A percentile compares a stretch with the other conserved stretches of the same genome.
Evolutionary conservation across 2,113 vertebrate genomes (phyloP).

Genomic region (Atrichornis clamosus): DNA sequence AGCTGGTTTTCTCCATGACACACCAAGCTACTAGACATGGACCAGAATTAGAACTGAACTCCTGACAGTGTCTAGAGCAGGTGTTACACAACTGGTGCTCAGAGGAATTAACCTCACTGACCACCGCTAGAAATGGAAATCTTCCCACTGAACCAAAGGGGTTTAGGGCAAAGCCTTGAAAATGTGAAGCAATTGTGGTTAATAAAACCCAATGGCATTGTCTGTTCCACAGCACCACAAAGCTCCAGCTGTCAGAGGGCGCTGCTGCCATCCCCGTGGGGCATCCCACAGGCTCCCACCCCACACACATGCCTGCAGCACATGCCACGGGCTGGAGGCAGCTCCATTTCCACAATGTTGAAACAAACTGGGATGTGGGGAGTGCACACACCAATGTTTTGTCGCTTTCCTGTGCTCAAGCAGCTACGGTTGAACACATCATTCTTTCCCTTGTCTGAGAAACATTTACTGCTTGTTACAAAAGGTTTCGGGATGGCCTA

Average conservation of each 20-base stretch:
- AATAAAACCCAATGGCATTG: neutral
- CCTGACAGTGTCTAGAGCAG: neutral
- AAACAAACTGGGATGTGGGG: neutral
- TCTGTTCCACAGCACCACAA: neutral
- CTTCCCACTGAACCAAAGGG: neutral
- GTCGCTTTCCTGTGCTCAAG: conserved; percentile 57
- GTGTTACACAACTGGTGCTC: neutral
- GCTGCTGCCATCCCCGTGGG: neutral
- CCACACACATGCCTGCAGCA: neutral
- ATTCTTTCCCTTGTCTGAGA: conserved; percentile 70
- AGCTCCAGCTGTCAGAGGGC: conserved; percentile 13
- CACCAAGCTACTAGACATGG: neutral
- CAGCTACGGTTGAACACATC: conserved; percentile 71
- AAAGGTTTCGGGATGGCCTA: conserved; percentile 74
- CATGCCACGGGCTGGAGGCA: neutral
- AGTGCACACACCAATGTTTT: conserved; percentile 68
- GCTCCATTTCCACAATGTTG: neutral
- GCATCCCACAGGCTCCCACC: conserved; percentile 30
- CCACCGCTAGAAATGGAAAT: neutral
- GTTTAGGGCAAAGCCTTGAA: neutral
- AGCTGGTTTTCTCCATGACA: neutral
- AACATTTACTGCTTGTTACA: conserved; percentile 73
- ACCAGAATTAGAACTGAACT: neutral
- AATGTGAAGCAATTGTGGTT: neutral
- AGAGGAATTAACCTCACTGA: neutral